phyloP scores from a whole-genome alignment of 1,140 invertebrate genomes.

The Laupala kohalensis region DNA sequence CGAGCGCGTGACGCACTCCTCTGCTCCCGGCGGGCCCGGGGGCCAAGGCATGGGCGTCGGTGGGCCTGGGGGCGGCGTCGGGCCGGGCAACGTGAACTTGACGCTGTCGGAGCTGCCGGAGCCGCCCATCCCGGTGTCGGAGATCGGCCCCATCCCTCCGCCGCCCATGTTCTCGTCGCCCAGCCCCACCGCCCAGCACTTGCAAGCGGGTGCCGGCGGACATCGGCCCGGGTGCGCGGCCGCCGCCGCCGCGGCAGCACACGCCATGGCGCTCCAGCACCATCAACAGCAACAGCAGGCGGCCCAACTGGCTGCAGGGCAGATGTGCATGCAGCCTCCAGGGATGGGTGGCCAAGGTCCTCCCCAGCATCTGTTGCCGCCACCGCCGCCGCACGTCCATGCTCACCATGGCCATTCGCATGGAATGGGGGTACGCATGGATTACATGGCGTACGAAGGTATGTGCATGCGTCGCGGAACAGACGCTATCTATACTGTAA shows the following conservation, averaged over 20 bases:
- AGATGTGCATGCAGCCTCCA: too few relatives aligned
- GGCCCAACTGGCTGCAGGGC: too few relatives aligned
- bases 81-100: conserved; percentile 27
- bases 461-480: not conserved
- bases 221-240: conserved; percentile 19
- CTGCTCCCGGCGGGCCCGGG: conserved; percentile 17
- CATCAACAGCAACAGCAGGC: too few relatives aligned
- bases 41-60: conserved; percentile 6
- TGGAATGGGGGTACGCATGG: too few relatives aligned
- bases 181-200: conserved; percentile 52
- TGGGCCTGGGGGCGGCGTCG: conserved; percentile 20
- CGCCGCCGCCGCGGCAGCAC: not conserved
- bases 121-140: conserved; percentile 77
- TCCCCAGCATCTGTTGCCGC: not conserved
- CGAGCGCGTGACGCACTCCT: conserved; percentile 30
- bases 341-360: not conserved
- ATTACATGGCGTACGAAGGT: not conserved
- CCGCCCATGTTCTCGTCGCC: conserved; percentile 90
- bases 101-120: conserved; percentile 75
- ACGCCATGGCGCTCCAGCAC: not conserved
- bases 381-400: not conserved
- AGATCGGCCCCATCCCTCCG: conserved; percentile 87
- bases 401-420: too few relatives aligned
- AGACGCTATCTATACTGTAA: too few relatives aligned
- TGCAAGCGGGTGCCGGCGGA: conserved; percentile 34